Base-by-base conservation (phyloP, 2,888 invertebrate species). In the Agapostemon virescens region DNA sequence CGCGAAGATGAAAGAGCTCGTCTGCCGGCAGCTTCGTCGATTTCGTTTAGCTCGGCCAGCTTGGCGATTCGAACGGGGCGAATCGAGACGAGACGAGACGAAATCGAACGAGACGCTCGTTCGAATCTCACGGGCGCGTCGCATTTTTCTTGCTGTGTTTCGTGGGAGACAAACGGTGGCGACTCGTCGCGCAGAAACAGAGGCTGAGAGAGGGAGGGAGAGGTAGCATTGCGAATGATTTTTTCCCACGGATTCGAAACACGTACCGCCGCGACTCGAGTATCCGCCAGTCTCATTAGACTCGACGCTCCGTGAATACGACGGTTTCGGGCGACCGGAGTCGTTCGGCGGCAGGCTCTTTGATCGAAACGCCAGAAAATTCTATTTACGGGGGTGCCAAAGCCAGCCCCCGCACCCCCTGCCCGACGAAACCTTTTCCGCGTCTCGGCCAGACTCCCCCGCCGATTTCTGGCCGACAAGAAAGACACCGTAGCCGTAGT, bases 291-390 rank as follows among this genome's bases (percentile, higher is more conserved):
- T 58, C 82, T 85, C 82, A 77, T 85, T 85, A 82, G 72, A 72
- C 30, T 55, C 74, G 72, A 69, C 77, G 74, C 77, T 70, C 30
- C 67, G 33, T 68, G 68, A 70, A 52, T 72, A 74, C 70, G 36
- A 52, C 58, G 55, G 58, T 66, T 38, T 30, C 40, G 33, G 64
- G 64, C 36, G 61, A 23, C 45, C 33, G 15, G 70, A 69, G 64
- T 66, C 64, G 66, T 13, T 20, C 33, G 55, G 23, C 20, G 75
- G 49, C n/a, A 49, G 55, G 30, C 33, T 74, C 49, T 86, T 86
- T 86, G 86, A 86, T 85, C 83, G 74, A 69, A 76, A 74, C 40
- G 69, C 40, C 83, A 77, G 78, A 86, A 83, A 84, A 86, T 86
- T 83, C 77, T 77, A 77, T 77, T 79, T 72, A 63, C 81, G 9